Percentiles rank a stretch among this genome's conserved stretches.
Evolutionary conservation across 35 echinoderm and acorn worm species (phyloP).

Genomic region (Lytechinus pictus): DNA sequence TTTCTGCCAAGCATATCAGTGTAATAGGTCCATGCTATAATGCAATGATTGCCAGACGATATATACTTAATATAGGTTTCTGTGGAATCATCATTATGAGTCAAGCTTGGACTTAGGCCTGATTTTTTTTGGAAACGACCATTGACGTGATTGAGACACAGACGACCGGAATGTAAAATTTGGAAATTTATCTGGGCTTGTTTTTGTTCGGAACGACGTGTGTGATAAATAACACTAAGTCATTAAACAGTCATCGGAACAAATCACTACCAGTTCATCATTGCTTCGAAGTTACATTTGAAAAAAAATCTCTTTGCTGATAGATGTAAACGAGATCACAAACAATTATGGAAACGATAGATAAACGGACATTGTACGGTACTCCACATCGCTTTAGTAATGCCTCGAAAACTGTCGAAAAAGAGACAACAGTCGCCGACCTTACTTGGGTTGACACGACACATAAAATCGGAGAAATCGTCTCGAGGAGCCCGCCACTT

Average conservation of each 20-base stretch:
- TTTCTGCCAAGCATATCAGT: too few relatives aligned
- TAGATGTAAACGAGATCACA: neutral
- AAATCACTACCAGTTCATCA: neutral
- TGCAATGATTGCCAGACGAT: too few relatives aligned
- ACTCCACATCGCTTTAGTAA: neutral
- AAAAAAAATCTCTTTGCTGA: neutral
- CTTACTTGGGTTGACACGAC: conserved; percentile 41
- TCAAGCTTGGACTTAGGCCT: too few relatives aligned
- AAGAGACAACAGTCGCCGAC: neutral
- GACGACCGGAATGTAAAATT: too few relatives aligned
- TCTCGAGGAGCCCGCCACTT: conserved; percentile 3
- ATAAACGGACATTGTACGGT: neutral
- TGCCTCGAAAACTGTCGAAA: neutral
- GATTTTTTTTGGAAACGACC: too few relatives aligned
- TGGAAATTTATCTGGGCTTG: too few relatives aligned
- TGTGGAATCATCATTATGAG: too few relatives aligned
- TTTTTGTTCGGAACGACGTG: too few relatives aligned
- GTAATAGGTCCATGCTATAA: too few relatives aligned
- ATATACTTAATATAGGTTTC: too few relatives aligned
- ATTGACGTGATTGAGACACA: too few relatives aligned
- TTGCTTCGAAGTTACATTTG: neutral
- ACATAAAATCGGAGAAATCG: neutral
- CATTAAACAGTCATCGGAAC: neutral
- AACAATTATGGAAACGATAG: neutral
- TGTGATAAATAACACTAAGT: neutral